Conservation (phyloP, 2,113 vertebrate species). For the Bothrops jararaca region DNA sequence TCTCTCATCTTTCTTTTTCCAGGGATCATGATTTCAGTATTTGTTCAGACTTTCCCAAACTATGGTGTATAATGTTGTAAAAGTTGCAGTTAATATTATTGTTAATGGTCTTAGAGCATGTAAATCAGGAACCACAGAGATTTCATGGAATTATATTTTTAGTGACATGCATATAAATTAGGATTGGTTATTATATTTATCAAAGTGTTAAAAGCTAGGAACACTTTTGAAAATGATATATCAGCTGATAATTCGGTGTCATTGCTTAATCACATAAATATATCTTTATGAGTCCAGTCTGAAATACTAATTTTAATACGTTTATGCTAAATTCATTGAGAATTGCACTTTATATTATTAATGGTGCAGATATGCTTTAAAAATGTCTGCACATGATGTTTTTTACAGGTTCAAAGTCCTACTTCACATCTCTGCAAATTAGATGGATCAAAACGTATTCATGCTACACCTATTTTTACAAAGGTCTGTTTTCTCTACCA, state of each 20-base stretch:
- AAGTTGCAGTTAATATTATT: not conserved
- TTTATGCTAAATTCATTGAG: not conserved
- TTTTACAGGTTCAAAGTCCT: constrained; percentile 84
- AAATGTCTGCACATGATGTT: constrained; percentile 15
- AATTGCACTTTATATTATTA: not conserved
- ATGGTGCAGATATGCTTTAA: not conserved
- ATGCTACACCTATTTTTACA: constrained; percentile 81
- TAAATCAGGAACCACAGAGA: not conserved
- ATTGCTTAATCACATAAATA: not conserved
- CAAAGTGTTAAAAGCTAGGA: not conserved
- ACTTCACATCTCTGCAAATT: constrained; percentile 72
- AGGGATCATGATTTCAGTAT: not conserved
- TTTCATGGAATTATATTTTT: not conserved
- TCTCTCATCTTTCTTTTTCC: not conserved
- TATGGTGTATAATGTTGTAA: not conserved
- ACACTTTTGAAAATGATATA: not conserved
- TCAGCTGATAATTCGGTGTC: not conserved
- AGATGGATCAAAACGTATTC: constrained; percentile 67
- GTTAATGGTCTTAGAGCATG: not conserved
- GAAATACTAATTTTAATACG: not conserved
- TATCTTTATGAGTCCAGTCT: not conserved
- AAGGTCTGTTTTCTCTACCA: constrained; percentile 76
- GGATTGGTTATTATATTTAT: not conserved
- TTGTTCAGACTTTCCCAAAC: not conserved
- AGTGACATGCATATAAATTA: not conserved